Conservation (phyloP, 2,888 invertebrate species). For the Nephrocerus scutellatus region DNA sequence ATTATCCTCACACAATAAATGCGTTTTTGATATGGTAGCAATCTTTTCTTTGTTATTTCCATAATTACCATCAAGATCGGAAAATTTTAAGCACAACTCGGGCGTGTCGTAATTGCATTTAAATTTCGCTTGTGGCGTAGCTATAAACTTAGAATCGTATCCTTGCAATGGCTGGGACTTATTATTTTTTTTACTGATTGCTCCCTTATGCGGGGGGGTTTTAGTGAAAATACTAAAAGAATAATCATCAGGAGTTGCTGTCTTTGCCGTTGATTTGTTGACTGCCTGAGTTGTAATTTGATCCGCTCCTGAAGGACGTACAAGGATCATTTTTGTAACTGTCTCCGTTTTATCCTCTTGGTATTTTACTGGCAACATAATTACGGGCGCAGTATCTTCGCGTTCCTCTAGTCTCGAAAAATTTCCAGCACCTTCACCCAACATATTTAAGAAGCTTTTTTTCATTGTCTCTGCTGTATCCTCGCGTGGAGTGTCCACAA, state of each 20-base stretch:
- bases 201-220: slow-evolving; percentile 28
- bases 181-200: too few species aligned
- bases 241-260: slow-evolving; percentile 21
- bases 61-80: too few species aligned
- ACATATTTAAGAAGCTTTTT: too few species aligned
- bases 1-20: too few species aligned
- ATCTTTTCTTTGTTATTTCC: too few species aligned
- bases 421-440: slow-evolving; percentile 29
- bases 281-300: slow-evolving; percentile 1
- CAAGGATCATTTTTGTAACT: slow-evolving; percentile 28
- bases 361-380: slow-evolving; percentile 18
- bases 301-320: slow-evolving; percentile 3
- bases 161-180: too few species aligned
- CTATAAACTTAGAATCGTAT: too few species aligned
- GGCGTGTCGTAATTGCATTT: slow-evolving; percentile 13
- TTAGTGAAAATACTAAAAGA: slow-evolving; percentile 32
- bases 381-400: slow-evolving; percentile 28
- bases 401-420: slow-evolving; percentile 35
- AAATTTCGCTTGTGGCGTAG: slow-evolving; percentile 10
- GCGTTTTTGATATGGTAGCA: too few species aligned
- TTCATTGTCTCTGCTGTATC: slow-evolving; percentile 29
- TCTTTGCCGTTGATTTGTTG: neutral
- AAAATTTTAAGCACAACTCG: slow-evolving; percentile 2
- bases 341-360: slow-evolving; percentile 43
- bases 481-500: too few species aligned